These are phyloP conservation scores for Eucriotettix oculatus DNA, from an alignment of 2,888 invertebrate species.

Conservation along the genomic window DNA sequence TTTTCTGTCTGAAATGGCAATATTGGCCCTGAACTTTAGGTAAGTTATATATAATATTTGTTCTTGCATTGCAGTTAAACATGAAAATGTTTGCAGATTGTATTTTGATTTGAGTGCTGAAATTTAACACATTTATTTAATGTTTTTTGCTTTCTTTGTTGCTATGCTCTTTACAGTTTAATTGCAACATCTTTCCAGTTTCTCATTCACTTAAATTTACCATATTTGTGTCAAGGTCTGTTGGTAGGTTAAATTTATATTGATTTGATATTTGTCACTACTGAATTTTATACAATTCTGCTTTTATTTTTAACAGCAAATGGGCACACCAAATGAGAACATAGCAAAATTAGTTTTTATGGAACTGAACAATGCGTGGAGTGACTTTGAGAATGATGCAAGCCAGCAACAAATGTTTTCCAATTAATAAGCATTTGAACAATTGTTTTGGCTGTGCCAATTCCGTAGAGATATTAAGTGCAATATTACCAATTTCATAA, in stretches of 20 bases:
- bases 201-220: background rate
- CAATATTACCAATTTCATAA: too few species aligned
- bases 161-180: background rate
- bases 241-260: background rate
- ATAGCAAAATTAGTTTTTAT: conserved; percentile 94
- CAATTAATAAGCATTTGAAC: background rate
- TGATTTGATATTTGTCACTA: background rate
- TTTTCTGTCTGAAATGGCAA: too few species aligned
- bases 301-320: conserved; percentile 48
- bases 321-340: conserved; percentile 80
- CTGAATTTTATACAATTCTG: background rate
- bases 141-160: too few species aligned
- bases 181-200: background rate
- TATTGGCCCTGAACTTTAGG: too few species aligned
- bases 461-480: too few species aligned
- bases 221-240: background rate
- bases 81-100: too few species aligned
- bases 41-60: too few species aligned
- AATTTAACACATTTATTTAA: too few species aligned
- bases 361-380: conserved; percentile 98
- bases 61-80: too few species aligned
- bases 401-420: conserved; percentile 59
- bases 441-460: too few species aligned
- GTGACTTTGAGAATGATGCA: conserved; percentile 81
- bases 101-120: too few species aligned